Base-by-base conservation (phyloP, 2,888 invertebrate species). In the Parapristionchus giblindavisi region DNA sequence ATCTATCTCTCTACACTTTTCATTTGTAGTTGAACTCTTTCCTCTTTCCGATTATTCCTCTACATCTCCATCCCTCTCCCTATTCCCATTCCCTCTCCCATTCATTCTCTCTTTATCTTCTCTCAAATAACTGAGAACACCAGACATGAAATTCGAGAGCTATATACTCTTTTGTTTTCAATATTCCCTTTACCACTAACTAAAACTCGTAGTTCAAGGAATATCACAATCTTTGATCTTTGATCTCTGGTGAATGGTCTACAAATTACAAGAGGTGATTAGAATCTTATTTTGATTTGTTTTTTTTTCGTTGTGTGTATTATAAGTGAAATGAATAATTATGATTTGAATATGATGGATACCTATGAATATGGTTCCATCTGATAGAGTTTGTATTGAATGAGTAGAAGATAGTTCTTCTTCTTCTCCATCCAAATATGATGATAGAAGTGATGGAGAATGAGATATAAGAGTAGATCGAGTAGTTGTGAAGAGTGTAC, bases 401-500 rank as follows among this genome's bases (percentile, higher is more conserved):
- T 27, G 32, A 27, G 8, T 63, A 17, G 11, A 24, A 27, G 58
- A 17, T 17, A 11, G 14, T 51, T 17, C 21, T 58, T 58, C 58
- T 27, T 27, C 58, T 24, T 65, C 17, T 21, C 63, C 63, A n/a
- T 65, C 24, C 24, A 65, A 43, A 8, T 21, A 40, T 17, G 40
- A 43, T n/a, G 77, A 71, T 43, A 85, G 77, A 61, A 83, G 74
- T 29, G 78, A 81, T 27, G 79, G 78, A 3, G 79, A 77, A 72
- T 85, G 83, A 54, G 82, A 78, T 34, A 75, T 48, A 58, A 87
- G 78, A 17, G 87, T 87, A 52, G 73, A 77, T n/a, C 78, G 78
- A 5, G 85, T 87, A 0, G 87, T 87, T 8, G 84, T 76, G 77
- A 84, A 87, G 70, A 73, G 56, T 34, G 80, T 78, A 29, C 87